A percentile compares a stretch with the other conserved stretches of the same genome.
Conservation (phyloP, 2,113 vertebrate genomes). For the Oxyruncus cristatus region DNA sequence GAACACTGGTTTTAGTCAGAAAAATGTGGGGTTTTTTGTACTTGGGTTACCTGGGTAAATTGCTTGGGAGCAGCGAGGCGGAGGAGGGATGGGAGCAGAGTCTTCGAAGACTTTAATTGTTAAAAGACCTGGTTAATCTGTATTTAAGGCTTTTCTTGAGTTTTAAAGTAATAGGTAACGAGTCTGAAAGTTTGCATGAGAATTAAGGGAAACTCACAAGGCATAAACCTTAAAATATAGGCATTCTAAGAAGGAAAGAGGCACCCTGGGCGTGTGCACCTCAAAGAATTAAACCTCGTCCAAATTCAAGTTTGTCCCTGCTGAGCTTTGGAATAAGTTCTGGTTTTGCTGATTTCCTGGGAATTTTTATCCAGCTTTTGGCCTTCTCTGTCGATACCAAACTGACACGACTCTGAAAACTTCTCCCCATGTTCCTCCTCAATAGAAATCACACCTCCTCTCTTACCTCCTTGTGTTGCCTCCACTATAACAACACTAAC, state of each 20-base stretch:
- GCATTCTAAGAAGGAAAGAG: neutral
- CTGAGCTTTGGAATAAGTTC: neutral
- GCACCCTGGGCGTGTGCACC: neutral
- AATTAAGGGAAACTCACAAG: neutral
- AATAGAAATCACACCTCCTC: neutral
- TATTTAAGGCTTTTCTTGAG: neutral
- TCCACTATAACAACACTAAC: neutral
- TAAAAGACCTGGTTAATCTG: slow-evolving; percentile 21
- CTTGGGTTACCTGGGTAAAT: neutral
- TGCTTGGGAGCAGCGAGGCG: neutral
- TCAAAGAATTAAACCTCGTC: neutral
- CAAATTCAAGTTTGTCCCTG: neutral
- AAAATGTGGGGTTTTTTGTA: neutral
- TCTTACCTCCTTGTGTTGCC: neutral
- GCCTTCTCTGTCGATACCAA: neutral
- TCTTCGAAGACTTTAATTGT: neutral
- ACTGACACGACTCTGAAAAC: neutral
- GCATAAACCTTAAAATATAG: neutral
- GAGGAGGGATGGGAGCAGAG: neutral
- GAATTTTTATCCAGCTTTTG: neutral
- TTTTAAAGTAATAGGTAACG: neutral
- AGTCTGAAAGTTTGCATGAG: neutral
- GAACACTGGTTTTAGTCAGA: neutral
- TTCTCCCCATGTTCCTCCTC: accelerated
- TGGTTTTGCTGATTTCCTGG: neutral